Base-by-base conservation (phyloP, 2,113 vertebrate genomes). In the Chunga burmeisteri region DNA sequence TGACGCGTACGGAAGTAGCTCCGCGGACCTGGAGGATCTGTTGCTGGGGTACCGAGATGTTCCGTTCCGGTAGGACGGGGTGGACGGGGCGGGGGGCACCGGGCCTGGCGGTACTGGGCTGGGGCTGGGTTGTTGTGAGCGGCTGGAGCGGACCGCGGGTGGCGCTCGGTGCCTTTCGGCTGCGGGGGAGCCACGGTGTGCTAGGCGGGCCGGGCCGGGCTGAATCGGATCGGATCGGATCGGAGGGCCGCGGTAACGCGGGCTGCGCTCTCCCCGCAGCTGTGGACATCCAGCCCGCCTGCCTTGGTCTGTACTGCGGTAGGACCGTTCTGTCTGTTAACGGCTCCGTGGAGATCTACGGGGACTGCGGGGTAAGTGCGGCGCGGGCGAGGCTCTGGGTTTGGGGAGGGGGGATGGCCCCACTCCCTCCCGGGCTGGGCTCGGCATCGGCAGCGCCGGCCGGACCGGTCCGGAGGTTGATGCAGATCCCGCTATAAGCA, bases 291-390 rank as follows among this genome's bases (percentile, higher is more conserved):
- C 93, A 91, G 50, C 85, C 95, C 30, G 95, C 94, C 62, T 96
- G 94, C 79, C 85, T 96, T 6, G 96, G 96, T 16, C 91, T 82
- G 90, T 95, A 94, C 90, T 96, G 96, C 71, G 93, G 55, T 50
- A 81, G 77, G 59, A 91, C 68, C 20, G 77, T 86, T 4, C 61
- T 46, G 29, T 77, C 77, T 3, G 88, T 97, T 65, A 53, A 98
- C 91, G 97, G 98, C 96, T 98, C 95, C 78, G 27, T 96, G 92
- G 95, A 94, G 81, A 49, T 13, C 3, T 86, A 74, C 73, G 94
- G 93, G 42, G 81, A 96, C 16, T 91, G 86, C 32, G 47, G 79
- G 67, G 53, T 63, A 2, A 93, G 86, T 47, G 66, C 11, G 44
- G 23, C 8, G 9, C 9, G 11, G 52, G 26, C 15, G 23, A 1